Base-by-base conservation (phyloP, 2,888 invertebrate genomes). In the Torymus texanus region DNA sequence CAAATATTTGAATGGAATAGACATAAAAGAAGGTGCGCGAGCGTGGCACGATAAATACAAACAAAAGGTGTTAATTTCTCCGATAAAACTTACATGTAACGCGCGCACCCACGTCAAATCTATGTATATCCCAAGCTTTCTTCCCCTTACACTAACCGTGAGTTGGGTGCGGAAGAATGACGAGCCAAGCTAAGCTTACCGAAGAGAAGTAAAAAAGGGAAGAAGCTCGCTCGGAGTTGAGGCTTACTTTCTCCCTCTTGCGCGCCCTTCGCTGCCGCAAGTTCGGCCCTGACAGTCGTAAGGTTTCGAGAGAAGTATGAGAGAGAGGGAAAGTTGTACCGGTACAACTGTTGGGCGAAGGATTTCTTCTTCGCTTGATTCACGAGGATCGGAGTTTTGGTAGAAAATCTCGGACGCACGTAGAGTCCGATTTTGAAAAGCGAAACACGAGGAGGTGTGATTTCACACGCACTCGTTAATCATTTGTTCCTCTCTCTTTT, bases 251-350 rank as follows among this genome's bases (percentile, higher is more conserved):
- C 41, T 13, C 18, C 16, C 50, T 3, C 0, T 2, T 0, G 21
- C 11, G 3, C 11, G 14, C 14, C 14, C 5, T 5, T 11, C 8
- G 71, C 21, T 21, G 71, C 21, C 61, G 50, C 59, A 71, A 71
- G 8, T 71, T 71, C 55, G 63, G 63, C 61, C 50, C 65, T 56
- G 73, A 67, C 50, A 74, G 78, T 62, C 74, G 59, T 78, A 72
- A 78, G 66, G 66, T 72, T 66, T 10, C 21, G 29, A 53, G 13
- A 3, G 24, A 8, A 21, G 21, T 21, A 21, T 21, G 21, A 21
- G 21, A 21, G 16, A 14, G 68, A 16, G 29, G 50, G 21, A 24
- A 66, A 51, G 75, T 56, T 68, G 55, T 29, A 21, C 11, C 0
- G 18, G 2, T 21, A 8, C 13, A 14, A 16, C 2, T 41, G 58